Evolutionary conservation across 2,888 invertebrate genomes (phyloP).

Genomic region (Penaeus monodon): DNA sequence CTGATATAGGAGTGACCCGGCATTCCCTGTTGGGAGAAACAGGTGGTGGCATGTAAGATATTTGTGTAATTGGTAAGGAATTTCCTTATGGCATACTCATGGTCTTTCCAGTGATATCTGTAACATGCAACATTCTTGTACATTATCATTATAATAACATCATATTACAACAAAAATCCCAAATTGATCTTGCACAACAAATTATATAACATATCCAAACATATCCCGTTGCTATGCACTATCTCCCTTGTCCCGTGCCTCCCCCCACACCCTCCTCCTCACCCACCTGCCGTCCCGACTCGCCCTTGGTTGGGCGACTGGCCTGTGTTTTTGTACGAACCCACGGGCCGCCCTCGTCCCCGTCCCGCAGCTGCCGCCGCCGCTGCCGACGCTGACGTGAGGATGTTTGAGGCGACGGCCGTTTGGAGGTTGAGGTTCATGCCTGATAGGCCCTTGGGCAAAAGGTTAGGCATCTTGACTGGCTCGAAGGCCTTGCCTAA

Average conservation of each 20-base stretch:
- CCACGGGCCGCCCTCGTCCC: slow-evolving; percentile 71
- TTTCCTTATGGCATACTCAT: too few relatives aligned
- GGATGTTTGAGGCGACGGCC: slow-evolving; percentile 60
- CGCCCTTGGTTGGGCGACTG: slow-evolving; percentile 36
- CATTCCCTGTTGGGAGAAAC: slow-evolving; percentile 18
- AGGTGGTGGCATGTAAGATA: background rate
- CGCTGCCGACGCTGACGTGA: slow-evolving; percentile 69
- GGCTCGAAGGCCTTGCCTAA: slow-evolving; percentile 65
- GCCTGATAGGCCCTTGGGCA: slow-evolving; percentile 60
- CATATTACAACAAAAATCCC: too few relatives aligned
- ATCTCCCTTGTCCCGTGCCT: too few relatives aligned
- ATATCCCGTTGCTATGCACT: too few relatives aligned
- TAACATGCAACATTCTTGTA: too few relatives aligned
- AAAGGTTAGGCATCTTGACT: slow-evolving; percentile 60
- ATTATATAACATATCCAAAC: too few relatives aligned
- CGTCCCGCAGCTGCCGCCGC: slow-evolving; percentile 68
- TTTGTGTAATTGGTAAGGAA: too few relatives aligned
- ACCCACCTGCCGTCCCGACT: slow-evolving; percentile 33
- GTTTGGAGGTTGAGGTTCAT: slow-evolving; percentile 58
- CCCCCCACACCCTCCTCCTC: too few relatives aligned
- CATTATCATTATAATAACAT: too few relatives aligned
- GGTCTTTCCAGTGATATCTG: too few relatives aligned
- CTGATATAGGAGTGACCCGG: slow-evolving; percentile 43
- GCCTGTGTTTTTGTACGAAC: slow-evolving; percentile 64
- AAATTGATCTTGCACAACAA: too few relatives aligned